phyloP scores from a whole-genome alignment of 2,113 vertebrate species.

The Capreolus pygargus region DNA sequence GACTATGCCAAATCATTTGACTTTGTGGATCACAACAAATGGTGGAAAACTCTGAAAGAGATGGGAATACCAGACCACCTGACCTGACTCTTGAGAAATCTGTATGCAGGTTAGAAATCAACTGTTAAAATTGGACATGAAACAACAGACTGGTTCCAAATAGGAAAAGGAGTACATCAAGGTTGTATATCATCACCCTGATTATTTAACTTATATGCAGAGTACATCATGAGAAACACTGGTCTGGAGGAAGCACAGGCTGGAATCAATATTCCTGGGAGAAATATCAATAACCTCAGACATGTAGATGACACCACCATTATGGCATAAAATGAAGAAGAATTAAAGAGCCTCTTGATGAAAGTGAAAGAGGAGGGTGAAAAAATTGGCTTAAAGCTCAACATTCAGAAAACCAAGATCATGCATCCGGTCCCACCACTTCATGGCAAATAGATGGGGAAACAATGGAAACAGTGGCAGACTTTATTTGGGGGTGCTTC shows the following conservation, averaged over 20 bases:
- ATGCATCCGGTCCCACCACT: rapidly evolving
- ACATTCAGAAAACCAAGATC: background rate
- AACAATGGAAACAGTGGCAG: background rate
- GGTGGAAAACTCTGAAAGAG: background rate
- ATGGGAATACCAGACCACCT: background rate
- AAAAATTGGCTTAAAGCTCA: background rate
- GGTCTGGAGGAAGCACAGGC: background rate
- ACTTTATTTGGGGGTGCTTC: background rate
- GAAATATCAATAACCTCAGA: background rate
- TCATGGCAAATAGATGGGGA: background rate
- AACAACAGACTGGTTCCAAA: background rate
- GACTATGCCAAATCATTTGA: background rate
- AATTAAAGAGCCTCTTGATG: background rate
- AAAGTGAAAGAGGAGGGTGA: background rate
- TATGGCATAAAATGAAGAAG: background rate
- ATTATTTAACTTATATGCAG: background rate
- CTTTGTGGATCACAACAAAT: background rate
- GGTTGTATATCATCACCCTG: background rate
- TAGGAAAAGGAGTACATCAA: background rate
- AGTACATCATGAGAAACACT: background rate
- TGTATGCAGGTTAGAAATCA: background rate
- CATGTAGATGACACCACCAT: background rate
- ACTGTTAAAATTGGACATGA: background rate
- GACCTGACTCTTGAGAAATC: background rate
- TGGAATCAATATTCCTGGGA: background rate